Evolutionary conservation across 2,797 vertebrate genomes (phyloP), one percentile per base, ranked within the genome.

Genomic region (Alectoris magna): DNA sequence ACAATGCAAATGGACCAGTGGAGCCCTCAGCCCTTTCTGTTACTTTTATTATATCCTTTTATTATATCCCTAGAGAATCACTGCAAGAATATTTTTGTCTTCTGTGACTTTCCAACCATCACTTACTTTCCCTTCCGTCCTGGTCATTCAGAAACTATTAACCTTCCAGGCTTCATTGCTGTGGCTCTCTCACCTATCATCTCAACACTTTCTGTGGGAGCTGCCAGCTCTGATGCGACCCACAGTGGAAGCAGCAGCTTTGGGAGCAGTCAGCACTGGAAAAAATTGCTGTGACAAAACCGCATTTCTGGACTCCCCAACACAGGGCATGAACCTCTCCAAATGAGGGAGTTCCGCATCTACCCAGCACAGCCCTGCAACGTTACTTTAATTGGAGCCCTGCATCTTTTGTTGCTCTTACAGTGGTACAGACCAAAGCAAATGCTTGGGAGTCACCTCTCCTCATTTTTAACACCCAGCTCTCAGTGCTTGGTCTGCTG

Each of bases 141-240:
- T 13, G 64, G 70, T 63, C 39, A 41, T 44, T 91, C 43, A 89
- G 38, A 64, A 84, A 44, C 34, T 1, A 83, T 48, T 77, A 60
- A 81, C 31, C 36, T 58, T 81, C 62, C 55, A 75, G 63, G 34
- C 2, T 70, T 58, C 41, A 48, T 29, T 4, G 24, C 39, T 49
- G 26, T 1, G 2, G 38, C 53, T 34, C 22, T n/a, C 44, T 39
- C 38, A 41, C 6, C 64, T 43, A 11, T 36, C 24, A 11, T 36
- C 24, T 79, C 3, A 1, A 59, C 76, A 56, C 21, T 10, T 44
- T 66, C 55, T 55, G 41, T 0, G 0, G 9, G 27, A 2, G 1
- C 31, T 26, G 48, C n/a, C 9, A 62, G 44, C 14, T 31, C 39
- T 67, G 41, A 38, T 71, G 34, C 31, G 49, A 11, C 39, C 16